Conservation (phyloP, 2,888 invertebrate species). For the Diachrysia chrysitis region DNA sequence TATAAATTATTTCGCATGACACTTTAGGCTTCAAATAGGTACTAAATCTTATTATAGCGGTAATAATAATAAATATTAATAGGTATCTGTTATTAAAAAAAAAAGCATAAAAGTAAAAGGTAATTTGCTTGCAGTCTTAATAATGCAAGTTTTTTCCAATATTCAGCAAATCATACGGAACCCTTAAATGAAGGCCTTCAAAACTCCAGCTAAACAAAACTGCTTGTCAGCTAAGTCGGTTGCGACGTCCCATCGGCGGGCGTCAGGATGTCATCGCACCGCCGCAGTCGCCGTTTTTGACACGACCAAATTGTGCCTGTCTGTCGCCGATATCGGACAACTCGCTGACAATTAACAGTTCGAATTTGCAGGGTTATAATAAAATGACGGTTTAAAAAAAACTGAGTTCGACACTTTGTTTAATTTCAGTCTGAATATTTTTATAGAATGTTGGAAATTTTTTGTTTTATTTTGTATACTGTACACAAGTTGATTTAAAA, state of each 20-base stretch:
- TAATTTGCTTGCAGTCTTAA: background rate
- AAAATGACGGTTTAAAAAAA: constrained; percentile 41
- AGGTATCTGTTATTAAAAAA: background rate
- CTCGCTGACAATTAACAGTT: constrained; percentile 71
- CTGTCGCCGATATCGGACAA: constrained; percentile 63
- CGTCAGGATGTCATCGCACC: constrained; percentile 66
- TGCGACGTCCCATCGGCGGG: constrained; percentile 49
- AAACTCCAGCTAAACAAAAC: constrained; percentile 62
- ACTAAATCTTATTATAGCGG: too few relatives aligned
- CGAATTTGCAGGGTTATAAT: constrained; percentile 63
- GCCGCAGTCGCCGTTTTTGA: constrained; percentile 66
- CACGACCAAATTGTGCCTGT: constrained; percentile 77
- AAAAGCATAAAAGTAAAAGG: background rate
- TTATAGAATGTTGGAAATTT: background rate
- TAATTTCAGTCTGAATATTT: constrained; percentile 6
- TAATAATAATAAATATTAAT: too few relatives aligned
- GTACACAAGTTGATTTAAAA: background rate
- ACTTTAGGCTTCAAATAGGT: too few relatives aligned
- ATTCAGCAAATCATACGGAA: constrained; percentile 26
- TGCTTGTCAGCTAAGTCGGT: constrained; percentile 60
- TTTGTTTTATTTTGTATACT: background rate
- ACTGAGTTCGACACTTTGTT: constrained; percentile 30
- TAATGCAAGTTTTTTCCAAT: background rate
- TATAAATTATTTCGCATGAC: too few relatives aligned
- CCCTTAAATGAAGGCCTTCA: constrained; percentile 39